These are phyloP conservation scores for Elymnias hypermnestra DNA, from an alignment of 1,140 invertebrate genomes.

Conservation along the genomic window DNA sequence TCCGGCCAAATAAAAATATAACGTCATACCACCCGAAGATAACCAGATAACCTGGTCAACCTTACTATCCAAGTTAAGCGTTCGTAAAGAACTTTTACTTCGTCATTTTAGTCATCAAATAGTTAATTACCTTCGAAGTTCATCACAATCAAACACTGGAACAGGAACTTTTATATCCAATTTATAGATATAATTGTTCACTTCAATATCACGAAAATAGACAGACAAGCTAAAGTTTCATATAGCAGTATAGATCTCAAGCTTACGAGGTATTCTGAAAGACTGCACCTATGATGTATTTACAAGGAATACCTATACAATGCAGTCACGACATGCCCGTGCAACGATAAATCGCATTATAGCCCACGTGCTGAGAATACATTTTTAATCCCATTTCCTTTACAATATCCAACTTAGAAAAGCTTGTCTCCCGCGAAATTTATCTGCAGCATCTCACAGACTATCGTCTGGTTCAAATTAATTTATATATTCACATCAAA, in stretches of 20 bases:
- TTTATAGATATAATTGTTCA: no score
- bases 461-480: neutral
- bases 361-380: conserved; percentile 67
- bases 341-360: conserved; percentile 71
- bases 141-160: no score
- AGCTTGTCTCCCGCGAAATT: conserved; percentile 32
- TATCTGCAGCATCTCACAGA: conserved; percentile 3
- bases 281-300: conserved; percentile 49
- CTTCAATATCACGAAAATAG: neutral
- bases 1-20: no score
- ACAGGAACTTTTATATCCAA: no score
- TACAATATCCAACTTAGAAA: conserved; percentile 61
- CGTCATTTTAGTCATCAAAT: no score
- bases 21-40: no score
- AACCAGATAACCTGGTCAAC: no score
- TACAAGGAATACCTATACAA: conserved; percentile 35
- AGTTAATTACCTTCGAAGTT: no score
- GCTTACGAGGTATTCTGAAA: conserved; percentile 20
- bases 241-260: neutral
- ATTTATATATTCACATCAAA: no score
- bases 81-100: no score
- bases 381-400: conserved; percentile 74
- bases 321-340: conserved; percentile 60
- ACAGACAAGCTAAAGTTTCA: neutral
- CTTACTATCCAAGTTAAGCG: no score